phyloP scores from a whole-genome alignment of 2,113 vertebrate genomes.

The Oostethus manadensis region DNA sequence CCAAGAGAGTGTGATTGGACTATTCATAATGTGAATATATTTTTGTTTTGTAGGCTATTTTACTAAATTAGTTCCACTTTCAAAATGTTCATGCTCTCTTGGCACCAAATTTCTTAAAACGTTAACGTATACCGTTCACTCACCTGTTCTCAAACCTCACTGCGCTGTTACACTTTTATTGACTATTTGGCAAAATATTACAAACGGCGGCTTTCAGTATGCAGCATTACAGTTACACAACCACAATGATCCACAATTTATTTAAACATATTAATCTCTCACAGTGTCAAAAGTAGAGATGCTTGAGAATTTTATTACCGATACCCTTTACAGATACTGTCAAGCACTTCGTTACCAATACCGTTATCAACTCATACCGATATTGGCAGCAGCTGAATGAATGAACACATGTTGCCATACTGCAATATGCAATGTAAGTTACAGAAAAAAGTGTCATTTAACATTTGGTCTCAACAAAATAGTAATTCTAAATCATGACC shows the following conservation, averaged over 20 bases:
- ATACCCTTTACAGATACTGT: not conserved
- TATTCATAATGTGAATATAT: slow-evolving; percentile 35
- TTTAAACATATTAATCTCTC: not conserved
- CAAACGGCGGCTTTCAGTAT: too few relatives aligned
- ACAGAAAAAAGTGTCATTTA: too few relatives aligned
- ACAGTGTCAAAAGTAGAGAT: not conserved
- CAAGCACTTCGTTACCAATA: not conserved
- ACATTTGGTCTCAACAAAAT: too few relatives aligned
- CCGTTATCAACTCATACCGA: too few relatives aligned
- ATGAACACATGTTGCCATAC: too few relatives aligned
- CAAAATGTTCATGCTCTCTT: slow-evolving; percentile 1
- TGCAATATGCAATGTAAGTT: too few relatives aligned
- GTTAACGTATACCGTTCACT: too few relatives aligned
- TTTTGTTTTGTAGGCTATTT: slow-evolving; percentile 30
- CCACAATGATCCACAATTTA: not conserved
- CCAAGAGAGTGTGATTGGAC: slow-evolving; percentile 37
- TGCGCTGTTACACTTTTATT: too few relatives aligned
- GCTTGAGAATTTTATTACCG: not conserved
- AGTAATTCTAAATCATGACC: too few relatives aligned
- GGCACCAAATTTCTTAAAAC: not conserved
- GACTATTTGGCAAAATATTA: too few relatives aligned
- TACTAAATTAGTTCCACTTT: slow-evolving; percentile 22
- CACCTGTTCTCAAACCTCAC: not conserved
- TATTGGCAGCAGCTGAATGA: too few relatives aligned
- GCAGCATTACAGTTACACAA: not conserved